Conservation (phyloP, 2,113 vertebrate genomes). For the Spilogale gracilis region DNA sequence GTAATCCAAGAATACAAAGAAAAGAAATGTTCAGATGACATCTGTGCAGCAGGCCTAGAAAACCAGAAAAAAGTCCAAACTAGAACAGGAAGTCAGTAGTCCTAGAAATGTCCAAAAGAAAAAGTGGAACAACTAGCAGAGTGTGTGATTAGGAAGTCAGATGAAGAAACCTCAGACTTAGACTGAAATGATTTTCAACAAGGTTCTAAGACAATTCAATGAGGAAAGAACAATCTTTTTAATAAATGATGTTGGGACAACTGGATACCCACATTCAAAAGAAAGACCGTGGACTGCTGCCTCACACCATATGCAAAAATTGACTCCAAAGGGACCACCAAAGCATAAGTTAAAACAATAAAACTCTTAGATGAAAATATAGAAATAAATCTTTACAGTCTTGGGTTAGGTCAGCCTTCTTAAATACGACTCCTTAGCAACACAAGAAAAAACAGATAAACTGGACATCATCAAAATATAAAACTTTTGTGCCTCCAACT, state of each 20-base stretch:
- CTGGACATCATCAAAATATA: not conserved
- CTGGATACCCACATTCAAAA: not conserved
- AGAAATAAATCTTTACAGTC: not conserved
- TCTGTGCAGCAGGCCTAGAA: not conserved
- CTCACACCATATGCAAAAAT: not conserved
- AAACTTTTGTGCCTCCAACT: not conserved
- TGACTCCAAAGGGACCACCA: not conserved
- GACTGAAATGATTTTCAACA: not conserved
- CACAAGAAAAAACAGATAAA: constrained; percentile 6
- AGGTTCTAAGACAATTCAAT: not conserved
- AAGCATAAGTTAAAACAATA: not conserved
- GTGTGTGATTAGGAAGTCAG: not conserved
- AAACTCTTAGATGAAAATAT: not conserved
- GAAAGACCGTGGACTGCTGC: not conserved
- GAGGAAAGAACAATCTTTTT: not conserved
- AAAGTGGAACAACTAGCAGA: not conserved
- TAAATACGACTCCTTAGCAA: not conserved
- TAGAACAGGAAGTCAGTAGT: not conserved
- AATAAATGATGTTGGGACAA: not conserved
- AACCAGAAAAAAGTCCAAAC: not conserved
- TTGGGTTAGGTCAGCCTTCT: not conserved
- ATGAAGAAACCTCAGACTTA: not conserved
- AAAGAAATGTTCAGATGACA: constrained; percentile 2
- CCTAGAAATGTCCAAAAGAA: not conserved
- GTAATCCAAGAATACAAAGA: not conserved